Conservation (phyloP, 2,888 invertebrate species). For the Hoplodrina blanda region DNA sequence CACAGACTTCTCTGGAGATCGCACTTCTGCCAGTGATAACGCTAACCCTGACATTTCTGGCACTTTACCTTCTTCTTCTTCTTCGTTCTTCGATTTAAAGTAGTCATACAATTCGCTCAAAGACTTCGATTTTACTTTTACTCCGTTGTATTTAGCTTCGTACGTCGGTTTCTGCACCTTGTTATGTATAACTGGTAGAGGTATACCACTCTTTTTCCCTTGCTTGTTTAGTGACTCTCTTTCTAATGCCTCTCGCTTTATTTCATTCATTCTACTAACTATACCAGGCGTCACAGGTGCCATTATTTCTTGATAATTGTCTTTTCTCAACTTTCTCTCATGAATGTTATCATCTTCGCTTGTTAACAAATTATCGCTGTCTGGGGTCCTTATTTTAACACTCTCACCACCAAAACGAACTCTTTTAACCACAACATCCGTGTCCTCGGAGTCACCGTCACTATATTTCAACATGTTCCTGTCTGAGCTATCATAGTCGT, state of each 20-base stretch:
- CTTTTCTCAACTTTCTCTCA: conserved; percentile 65
- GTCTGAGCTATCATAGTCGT: conserved; percentile 86
- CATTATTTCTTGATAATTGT: conserved; percentile 71
- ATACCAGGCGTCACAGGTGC: conserved; percentile 73
- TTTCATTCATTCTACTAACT: conserved; percentile 79
- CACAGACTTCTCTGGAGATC: conserved; percentile 78
- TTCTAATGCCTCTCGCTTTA: conserved; percentile 78
- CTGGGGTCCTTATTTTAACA: conserved; percentile 96
- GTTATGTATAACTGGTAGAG: conserved; percentile 82
- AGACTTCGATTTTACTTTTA: conserved; percentile 87
- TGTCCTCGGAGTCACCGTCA: conserved; percentile 91
- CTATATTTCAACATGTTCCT: conserved; percentile 91
- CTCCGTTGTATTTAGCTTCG: conserved; percentile 74
- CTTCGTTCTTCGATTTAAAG: conserved; percentile 83
- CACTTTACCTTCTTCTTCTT: conserved; percentile 69
- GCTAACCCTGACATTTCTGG: conserved; percentile 80
- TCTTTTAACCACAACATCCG: conserved; percentile 91
- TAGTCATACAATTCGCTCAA: conserved; percentile 87
- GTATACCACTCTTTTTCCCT: conserved; percentile 83
- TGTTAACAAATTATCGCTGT: conserved; percentile 93
- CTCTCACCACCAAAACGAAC: conserved; percentile 97
- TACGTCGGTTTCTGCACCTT: conserved; percentile 71
- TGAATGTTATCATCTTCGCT: conserved; percentile 89
- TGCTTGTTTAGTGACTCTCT: conserved; percentile 70
- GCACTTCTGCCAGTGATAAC: conserved; percentile 79